phyloP scores from a whole-genome alignment of 2,113 vertebrate genomes.

The Rhagologus leucostigma region DNA sequence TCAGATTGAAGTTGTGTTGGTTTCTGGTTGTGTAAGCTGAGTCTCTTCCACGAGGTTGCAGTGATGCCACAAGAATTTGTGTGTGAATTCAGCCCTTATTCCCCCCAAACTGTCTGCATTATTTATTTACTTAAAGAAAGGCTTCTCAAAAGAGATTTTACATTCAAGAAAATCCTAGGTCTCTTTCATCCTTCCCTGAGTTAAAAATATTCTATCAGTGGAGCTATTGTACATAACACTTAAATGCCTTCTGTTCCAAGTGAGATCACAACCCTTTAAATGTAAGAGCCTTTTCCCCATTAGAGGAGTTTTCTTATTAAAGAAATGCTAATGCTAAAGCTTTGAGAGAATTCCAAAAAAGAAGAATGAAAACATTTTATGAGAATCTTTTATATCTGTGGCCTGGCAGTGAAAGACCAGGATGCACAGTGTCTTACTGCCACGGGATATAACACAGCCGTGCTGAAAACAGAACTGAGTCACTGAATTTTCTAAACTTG shows the following conservation, averaged over 20 bases:
- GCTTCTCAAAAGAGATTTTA: not conserved
- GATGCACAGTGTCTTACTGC: not conserved
- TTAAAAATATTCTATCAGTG: constrained; percentile 15
- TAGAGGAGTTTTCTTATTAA: not conserved
- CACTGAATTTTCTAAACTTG: not conserved
- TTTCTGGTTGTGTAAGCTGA: not conserved
- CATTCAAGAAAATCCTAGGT: not conserved
- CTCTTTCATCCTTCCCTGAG: not conserved
- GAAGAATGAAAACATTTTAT: not conserved
- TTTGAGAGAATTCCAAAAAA: not conserved
- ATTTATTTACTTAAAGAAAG: not conserved
- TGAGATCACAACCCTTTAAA: not conserved
- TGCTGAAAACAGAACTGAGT: not conserved
- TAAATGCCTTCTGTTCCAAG: not conserved
- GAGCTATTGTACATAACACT: not conserved
- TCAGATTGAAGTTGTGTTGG: not conserved
- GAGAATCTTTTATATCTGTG: not conserved
- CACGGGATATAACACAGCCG: not conserved
- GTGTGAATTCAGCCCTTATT: constrained; percentile 33
- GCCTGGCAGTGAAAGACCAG: not conserved
- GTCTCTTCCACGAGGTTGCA: not conserved
- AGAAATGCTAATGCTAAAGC: not conserved
- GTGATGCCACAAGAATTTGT: not conserved
- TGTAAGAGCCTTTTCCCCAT: not conserved
- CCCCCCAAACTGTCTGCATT: not conserved